phyloP scores from a whole-genome alignment of 2,797 vertebrate genomes.

The Ciconia nigra region DNA sequence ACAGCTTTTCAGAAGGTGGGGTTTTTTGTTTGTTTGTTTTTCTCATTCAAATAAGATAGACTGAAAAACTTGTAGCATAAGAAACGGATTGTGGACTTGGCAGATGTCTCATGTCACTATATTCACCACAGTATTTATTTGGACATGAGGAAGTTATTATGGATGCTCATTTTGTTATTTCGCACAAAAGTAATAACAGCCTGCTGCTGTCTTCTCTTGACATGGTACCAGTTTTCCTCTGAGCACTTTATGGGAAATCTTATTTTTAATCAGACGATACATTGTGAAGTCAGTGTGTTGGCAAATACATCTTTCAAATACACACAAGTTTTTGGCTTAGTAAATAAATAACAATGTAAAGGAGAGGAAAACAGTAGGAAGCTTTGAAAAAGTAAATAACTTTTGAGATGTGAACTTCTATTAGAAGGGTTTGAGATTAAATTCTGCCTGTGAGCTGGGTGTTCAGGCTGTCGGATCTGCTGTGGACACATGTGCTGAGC shows the following conservation, averaged over 20 bases:
- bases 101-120: background rate
- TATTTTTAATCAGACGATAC: background rate
- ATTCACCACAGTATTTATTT: background rate
- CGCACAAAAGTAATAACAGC: background rate
- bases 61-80: background rate
- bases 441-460: background rate
- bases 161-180: background rate
- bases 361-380: background rate
- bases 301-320: background rate
- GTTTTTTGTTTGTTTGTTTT: background rate
- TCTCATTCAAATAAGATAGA: background rate
- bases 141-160: background rate
- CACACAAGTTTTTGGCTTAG: background rate
- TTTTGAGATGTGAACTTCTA: background rate
- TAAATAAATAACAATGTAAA: background rate
- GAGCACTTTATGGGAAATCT: background rate
- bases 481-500: rapidly evolving
- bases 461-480: background rate
- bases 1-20: background rate
- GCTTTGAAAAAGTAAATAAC: background rate
- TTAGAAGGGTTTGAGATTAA: background rate
- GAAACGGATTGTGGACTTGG: background rate
- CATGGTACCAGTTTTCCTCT: background rate
- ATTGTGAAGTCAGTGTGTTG: background rate
- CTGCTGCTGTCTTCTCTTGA: background rate